Conservation (phyloP, 2,113 vertebrate species). For the Fulica atra region DNA sequence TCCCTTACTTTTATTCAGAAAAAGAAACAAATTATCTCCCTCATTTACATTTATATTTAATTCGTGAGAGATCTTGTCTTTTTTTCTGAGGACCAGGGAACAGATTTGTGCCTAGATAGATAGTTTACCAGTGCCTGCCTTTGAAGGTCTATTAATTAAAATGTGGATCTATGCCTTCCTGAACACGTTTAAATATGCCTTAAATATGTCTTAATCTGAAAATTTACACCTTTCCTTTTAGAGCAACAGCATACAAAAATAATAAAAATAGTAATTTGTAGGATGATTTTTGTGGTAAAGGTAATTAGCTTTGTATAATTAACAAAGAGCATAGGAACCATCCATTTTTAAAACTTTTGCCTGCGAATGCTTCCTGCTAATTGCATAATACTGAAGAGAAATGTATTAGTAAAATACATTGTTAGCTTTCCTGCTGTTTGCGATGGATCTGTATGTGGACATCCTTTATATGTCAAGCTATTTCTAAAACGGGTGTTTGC, state of each 20-base stretch:
- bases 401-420: background rate
- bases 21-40: background rate
- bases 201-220: background rate
- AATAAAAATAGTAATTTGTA: background rate
- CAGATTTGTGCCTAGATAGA: constrained; percentile 32
- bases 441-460: background rate
- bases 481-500: background rate
- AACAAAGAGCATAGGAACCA: background rate
- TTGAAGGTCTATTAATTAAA: constrained; percentile 49
- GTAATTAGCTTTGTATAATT: background rate
- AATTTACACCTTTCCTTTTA: background rate
- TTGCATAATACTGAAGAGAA: background rate
- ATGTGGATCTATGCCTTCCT: background rate
- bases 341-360: background rate
- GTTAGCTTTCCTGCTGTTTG: background rate
- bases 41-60: constrained; percentile 34
- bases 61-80: background rate
- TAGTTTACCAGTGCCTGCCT: constrained; percentile 10
- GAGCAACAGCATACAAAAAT: background rate
- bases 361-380: background rate
- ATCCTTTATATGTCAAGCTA: background rate
- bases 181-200: background rate
- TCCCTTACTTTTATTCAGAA: background rate
- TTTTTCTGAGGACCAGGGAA: background rate
- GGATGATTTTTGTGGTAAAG: background rate